Base-by-base conservation (phyloP, 2,113 vertebrate species). In the Crotophaga sulcirostris region DNA sequence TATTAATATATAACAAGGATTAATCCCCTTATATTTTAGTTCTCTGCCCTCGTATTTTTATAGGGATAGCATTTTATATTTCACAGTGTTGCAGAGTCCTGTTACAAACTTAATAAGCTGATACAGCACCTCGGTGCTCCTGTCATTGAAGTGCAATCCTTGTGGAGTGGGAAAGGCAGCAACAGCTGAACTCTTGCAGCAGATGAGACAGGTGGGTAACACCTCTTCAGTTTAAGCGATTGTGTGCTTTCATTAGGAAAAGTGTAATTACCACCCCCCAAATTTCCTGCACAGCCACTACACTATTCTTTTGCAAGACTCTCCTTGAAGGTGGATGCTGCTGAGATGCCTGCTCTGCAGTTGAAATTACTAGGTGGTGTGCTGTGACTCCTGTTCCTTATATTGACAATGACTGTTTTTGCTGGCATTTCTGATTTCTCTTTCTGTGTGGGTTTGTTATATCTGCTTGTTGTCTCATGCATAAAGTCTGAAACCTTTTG, bases 11-110 rank as follows among this genome's bases (percentile, higher is more conserved):
- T 54, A 96, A 87, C 29, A 89, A 90, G 51, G 23, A 40, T 86
- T 84, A 91, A 79, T 89, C 59, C 28, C 25, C 40, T 90, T 94
- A 38, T 80, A 78, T 90, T 87, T 96, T 89, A 84, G 64, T 94
- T 77, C 56, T 90, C 38, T 73, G 19, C 56, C 25, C 36, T 90
- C 92, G 13, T 54, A 21, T 78, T 80, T 94, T 67, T 59, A 29
- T 47, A 72, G 40, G 45, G 86, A 16, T 52, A 86, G 31, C 45
- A 24, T 63, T 88, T 96, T 77, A 3, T 84, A 31, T 72, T 82
- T 86, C 52, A 26, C 25, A 89, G 76, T 28, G 8, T 66, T 74
- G 45, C 49, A 38, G 52, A 58, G 34, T 67, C 40, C 38, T 76
- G 23, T 47, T 69, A 67, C 66, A 81, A 40, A 26, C 36, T 42